Conservation (phyloP, 2,888 invertebrate genomes). For the Hypena proboscidalis region DNA sequence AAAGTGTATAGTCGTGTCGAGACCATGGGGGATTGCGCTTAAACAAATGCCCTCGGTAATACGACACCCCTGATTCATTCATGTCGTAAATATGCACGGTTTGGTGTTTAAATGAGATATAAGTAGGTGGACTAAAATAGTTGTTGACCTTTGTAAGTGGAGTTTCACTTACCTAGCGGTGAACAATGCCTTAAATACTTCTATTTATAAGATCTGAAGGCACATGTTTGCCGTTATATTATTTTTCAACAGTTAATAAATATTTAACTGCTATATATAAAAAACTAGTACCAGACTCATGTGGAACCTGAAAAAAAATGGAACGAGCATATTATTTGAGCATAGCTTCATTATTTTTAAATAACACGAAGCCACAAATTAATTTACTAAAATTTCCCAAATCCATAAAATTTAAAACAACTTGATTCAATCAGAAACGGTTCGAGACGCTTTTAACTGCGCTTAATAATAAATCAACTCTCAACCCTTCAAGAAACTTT, state of each 20-base stretch:
- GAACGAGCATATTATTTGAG: no score
- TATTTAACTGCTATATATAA: no score
- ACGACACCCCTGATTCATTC: constrained; percentile 32
- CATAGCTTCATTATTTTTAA: no score
- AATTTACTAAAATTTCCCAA: constrained; percentile 8
- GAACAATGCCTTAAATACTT: no score
- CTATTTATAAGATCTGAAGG: no score
- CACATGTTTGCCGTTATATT: no score
- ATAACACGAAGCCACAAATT: constrained; percentile 11
- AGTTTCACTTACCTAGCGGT: no score
- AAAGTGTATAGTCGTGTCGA: constrained; percentile 68
- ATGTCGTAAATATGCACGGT: constrained; percentile 32
- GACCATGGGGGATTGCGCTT: constrained; percentile 40
- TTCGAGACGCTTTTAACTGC: constrained; percentile 40
- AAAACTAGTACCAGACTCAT: no score
- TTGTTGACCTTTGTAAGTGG: no score
- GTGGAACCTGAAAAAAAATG: no score
- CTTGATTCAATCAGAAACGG: constrained; percentile 32
- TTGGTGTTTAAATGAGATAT: background rate
- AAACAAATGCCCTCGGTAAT: constrained; percentile 41
- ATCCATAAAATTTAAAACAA: constrained; percentile 25
- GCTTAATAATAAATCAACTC: constrained; percentile 52
- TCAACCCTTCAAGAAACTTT: constrained; percentile 46
- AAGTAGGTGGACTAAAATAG: no score
- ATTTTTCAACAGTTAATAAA: no score